Conservation (phyloP, 2,888 invertebrate species). For the Hypena proboscidalis region DNA sequence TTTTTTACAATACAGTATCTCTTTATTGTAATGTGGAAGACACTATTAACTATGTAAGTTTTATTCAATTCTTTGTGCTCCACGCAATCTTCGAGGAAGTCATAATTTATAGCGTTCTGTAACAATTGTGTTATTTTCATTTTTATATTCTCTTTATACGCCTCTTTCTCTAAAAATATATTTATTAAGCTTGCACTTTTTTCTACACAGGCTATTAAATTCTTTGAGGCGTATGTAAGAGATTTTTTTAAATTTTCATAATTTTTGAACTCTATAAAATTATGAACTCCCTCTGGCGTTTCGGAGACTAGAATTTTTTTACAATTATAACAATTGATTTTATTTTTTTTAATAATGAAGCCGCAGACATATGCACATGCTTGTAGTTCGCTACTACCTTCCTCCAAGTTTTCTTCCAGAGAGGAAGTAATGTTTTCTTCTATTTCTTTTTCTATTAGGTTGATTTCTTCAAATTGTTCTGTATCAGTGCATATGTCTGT, state of each 20-base stretch:
- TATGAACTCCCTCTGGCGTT: slow-evolving; percentile 10
- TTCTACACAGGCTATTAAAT: slow-evolving; percentile 9
- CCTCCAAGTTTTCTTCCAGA: slow-evolving; percentile 7
- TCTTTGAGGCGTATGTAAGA: slow-evolving; percentile 8
- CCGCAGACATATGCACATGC: slow-evolving; percentile 26
- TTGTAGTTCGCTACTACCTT: slow-evolving; percentile 13
- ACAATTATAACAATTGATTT: slow-evolving; percentile 7
- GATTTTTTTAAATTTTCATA: too few species aligned
- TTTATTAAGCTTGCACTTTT: slow-evolving; percentile 7
- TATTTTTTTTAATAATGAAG: slow-evolving; percentile 12
- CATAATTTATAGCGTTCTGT: too few species aligned
- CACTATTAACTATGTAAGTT: too few species aligned
- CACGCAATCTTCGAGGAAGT: too few species aligned
- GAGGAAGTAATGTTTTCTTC: slow-evolving; percentile 4
- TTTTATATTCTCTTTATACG: too few species aligned
- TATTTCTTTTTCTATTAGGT: slow-evolving; percentile 1
- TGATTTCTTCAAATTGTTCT: too few species aligned
- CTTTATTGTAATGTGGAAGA: too few species aligned
- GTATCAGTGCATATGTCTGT: slow-evolving; percentile 1
- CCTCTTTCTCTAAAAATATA: too few species aligned
- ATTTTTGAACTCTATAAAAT: too few species aligned
- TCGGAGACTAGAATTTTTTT: slow-evolving; percentile 4
- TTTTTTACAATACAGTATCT: too few species aligned
- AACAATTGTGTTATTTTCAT: too few species aligned
- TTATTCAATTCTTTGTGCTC: too few species aligned